phyloP scores from a whole-genome alignment of 2,797 vertebrate species.

The Mus spretus region DNA sequence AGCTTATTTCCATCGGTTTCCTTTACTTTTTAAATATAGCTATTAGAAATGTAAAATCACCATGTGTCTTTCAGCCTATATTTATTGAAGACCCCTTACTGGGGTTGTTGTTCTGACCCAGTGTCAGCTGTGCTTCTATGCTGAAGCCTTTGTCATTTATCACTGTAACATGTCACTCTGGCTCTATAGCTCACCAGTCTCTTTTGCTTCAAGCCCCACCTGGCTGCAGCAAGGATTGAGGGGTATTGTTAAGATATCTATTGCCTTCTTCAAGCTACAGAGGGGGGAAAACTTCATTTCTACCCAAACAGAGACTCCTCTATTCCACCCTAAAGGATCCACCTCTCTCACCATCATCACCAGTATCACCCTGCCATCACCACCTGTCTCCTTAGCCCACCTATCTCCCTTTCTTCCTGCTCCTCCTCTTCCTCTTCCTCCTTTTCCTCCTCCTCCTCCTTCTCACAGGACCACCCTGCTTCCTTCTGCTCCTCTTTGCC shows the following conservation, averaged over 20 bases:
- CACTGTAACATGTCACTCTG: background rate
- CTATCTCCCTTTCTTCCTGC: background rate
- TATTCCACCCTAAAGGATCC: background rate
- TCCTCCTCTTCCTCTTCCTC: background rate
- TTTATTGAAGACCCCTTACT: background rate
- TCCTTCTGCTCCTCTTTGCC: background rate
- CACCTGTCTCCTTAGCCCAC: background rate
- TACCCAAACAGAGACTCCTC: constrained; percentile 32
- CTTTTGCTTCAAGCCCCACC: background rate
- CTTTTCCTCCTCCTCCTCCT: background rate
- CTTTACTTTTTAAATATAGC: constrained; percentile 46
- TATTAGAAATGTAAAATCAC: constrained; percentile 37
- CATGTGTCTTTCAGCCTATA: background rate
- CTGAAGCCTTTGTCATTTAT: constrained; percentile 8
- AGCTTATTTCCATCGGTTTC: constrained; percentile 15
- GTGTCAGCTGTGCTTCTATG: background rate
- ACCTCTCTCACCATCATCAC: background rate
- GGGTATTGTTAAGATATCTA: background rate
- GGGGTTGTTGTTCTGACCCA: background rate
- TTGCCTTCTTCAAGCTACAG: background rate
- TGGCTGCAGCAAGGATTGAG: background rate
- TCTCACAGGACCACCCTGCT: background rate
- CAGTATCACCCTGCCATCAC: background rate
- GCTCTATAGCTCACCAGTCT: background rate
- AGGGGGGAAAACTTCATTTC: background rate